phyloP scores from a whole-genome alignment of 2,888 invertebrate species.

The Eutolmus rufibarbis region DNA sequence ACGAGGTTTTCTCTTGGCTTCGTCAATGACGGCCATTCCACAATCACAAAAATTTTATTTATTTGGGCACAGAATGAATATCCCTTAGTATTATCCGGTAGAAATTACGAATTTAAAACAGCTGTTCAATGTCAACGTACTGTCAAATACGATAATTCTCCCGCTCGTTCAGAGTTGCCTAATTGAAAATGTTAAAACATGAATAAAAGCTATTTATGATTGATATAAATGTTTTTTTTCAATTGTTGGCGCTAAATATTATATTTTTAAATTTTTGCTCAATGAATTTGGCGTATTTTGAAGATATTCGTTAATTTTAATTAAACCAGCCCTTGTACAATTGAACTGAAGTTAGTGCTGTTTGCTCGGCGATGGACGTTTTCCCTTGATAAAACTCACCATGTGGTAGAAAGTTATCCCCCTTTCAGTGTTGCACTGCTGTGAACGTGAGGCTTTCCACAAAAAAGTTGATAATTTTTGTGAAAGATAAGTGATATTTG shows the following conservation, averaged over 20 bases:
- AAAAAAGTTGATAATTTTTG: neutral
- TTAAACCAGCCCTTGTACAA: neutral
- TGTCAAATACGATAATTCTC: neutral
- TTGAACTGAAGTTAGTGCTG: neutral
- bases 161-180: neutral
- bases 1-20: constrained; percentile 71
- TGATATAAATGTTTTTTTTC: neutral
- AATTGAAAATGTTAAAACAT: neutral
- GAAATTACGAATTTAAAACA: neutral
- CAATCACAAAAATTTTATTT: neutral
- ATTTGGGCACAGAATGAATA: neutral
- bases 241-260: neutral
- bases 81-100: neutral
- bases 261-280: neutral
- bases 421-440: constrained; percentile 17
- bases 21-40: constrained; percentile 66
- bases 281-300: neutral
- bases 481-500: constrained; percentile 1
- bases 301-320: neutral
- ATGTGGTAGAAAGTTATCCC: neutral
- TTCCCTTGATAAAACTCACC: neutral
- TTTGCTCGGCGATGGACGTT: neutral
- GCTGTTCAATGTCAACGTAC: neutral
- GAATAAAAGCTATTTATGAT: neutral
- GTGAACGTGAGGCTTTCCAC: constrained; percentile 19